phyloP scores from a whole-genome alignment of 1,140 invertebrate genomes.

The Dryas iulia region DNA sequence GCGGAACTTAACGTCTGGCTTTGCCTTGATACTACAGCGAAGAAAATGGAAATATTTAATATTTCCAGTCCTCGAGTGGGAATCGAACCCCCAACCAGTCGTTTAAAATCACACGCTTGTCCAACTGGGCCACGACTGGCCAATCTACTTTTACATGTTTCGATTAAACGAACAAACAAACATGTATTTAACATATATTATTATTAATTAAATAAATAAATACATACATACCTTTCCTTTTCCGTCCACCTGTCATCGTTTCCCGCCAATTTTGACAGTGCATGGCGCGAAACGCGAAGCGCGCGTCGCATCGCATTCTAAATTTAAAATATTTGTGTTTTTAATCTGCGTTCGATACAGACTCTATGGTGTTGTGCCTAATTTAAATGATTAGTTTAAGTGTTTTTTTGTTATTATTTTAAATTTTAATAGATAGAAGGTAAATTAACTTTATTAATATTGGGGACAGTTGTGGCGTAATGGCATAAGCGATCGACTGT shows the following conservation, averaged over 20 bases:
- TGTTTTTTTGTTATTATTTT: not conserved
- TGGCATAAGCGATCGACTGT: no score
- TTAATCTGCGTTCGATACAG: conserved; percentile 31
- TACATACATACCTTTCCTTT: conserved; percentile 36
- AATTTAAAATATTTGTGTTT: conserved; percentile 39
- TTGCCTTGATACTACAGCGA: no score
- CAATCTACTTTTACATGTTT: no score
- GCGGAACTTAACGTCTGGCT: no score
- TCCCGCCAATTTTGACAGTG: conserved; percentile 51
- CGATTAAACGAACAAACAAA: not conserved
- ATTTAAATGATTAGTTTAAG: not conserved
- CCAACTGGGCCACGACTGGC: no score
- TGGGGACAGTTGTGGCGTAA: no score
- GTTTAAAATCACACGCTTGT: no score
- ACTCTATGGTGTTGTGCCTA: conserved; percentile 6
- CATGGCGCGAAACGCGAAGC: conserved; percentile 43
- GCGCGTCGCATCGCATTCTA: conserved; percentile 39
- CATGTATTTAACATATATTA: not conserved
- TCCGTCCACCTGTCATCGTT: conserved; percentile 36
- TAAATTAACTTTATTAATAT: no score
- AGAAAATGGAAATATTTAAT: no score
- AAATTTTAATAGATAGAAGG: no score
- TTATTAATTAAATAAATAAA: conserved; percentile 14
- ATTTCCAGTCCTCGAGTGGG: no score
- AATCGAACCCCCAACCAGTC: no score